A percentile compares a stretch with the other conserved stretches of the same genome.
Conservation (phyloP, 1,140 invertebrate genomes). For the Coptotermes formosanus region DNA sequence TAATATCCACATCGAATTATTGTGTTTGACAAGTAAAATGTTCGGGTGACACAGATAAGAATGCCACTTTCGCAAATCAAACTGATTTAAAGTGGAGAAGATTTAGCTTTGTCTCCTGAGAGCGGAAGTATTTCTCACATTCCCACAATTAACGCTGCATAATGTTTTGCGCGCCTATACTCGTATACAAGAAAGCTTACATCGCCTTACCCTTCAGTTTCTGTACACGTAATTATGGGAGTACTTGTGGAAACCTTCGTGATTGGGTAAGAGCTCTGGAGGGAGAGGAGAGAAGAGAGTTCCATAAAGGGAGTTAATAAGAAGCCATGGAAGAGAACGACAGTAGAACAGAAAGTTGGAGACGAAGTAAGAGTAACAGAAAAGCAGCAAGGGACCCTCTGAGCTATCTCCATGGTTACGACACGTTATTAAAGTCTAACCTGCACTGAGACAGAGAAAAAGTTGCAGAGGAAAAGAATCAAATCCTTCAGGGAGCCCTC, state of each 20-base stretch:
- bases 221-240: not conserved
- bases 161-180: too few relatives aligned
- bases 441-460: not conserved
- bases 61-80: not conserved
- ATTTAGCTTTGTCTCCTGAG: not conserved
- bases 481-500: not conserved
- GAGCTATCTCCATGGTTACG: slow-evolving; percentile 13
- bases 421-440: not conserved
- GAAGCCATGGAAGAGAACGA: not conserved
- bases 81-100: not conserved
- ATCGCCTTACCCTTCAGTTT: not conserved
- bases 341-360: not conserved
- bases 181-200: not conserved
- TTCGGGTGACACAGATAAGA: too few relatives aligned
- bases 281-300: not conserved
- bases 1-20: not conserved
- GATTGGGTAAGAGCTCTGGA: not conserved
- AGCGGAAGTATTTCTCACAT: not conserved
- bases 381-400: not conserved
- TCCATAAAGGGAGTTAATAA: not conserved
- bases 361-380: not conserved
- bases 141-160: not conserved
- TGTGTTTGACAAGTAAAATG: not conserved
- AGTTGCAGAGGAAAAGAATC: not conserved
- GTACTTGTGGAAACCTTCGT: slow-evolving; percentile 5